Evolutionary conservation across 2,888 invertebrate species (phyloP).

Genomic region (Drosophila anomelani): DNA sequence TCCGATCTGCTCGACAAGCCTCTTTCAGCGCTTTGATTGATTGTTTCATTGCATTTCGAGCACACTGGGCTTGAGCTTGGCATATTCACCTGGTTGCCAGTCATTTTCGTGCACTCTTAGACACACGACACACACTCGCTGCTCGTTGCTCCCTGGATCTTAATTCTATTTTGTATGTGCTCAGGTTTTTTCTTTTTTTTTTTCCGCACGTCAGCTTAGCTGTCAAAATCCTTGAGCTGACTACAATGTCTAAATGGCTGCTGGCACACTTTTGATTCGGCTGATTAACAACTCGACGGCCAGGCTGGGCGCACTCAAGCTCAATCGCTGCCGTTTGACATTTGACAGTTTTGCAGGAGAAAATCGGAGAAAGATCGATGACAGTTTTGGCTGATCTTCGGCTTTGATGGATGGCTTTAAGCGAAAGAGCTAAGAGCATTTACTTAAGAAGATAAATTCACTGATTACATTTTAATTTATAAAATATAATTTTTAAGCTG

Average conservation of each 20-base stretch:
- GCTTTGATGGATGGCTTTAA: slow-evolving; percentile 19
- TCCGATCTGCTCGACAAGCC: slow-evolving; percentile 59
- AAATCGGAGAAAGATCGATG: slow-evolving; percentile 47
- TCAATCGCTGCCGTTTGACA: slow-evolving; percentile 56
- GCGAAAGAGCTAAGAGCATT: slow-evolving; percentile 29
- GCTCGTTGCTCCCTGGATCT: slow-evolving; percentile 17
- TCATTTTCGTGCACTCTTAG: slow-evolving; percentile 41
- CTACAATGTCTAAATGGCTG: slow-evolving; percentile 56
- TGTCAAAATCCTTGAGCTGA: slow-evolving; percentile 56
- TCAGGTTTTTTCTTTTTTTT: slow-evolving; percentile 3
- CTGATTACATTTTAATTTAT: slow-evolving; percentile 8
- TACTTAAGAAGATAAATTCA: slow-evolving; percentile 4
- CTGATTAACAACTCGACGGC: slow-evolving; percentile 58
- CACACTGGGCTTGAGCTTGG: slow-evolving; percentile 55
- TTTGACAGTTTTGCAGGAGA: slow-evolving; percentile 38
- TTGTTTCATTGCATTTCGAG: slow-evolving; percentile 77
- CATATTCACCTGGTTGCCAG: slow-evolving; percentile 70
- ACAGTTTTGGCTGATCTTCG: slow-evolving; percentile 47
- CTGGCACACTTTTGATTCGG: slow-evolving; percentile 52
- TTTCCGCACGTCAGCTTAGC: slow-evolving; percentile 56
- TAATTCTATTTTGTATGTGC: slow-evolving; percentile 20
- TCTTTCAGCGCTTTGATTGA: slow-evolving; percentile 71
- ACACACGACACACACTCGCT: slow-evolving; percentile 46
- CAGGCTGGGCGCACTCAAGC: slow-evolving; percentile 8
- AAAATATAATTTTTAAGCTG: not conserved